Percentiles rank a stretch among this genome's conserved stretches.
phyloP scores from a whole-genome alignment of 1,140 invertebrate species.

The Nomia melanderi region DNA sequence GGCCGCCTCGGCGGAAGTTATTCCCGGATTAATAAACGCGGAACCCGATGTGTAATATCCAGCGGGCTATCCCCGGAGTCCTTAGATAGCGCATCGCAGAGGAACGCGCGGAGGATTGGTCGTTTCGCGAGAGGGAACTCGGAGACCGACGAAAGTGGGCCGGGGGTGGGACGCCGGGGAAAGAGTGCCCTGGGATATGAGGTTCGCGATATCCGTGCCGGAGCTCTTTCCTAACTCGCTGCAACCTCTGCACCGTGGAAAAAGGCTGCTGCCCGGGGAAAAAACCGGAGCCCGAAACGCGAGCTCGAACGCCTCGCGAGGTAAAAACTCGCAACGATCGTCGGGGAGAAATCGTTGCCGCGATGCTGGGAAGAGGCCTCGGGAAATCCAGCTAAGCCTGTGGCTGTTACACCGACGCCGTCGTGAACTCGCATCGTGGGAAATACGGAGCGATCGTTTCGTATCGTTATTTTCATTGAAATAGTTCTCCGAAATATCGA shows the following conservation, averaged over 20 bases:
- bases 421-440: too few relatives aligned
- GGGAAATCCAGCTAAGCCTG: too few relatives aligned
- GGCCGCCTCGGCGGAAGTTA: not conserved
- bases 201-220: constrained; percentile 53
- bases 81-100: constrained; percentile 49
- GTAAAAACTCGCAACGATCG: constrained; percentile 21
- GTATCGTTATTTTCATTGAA: too few relatives aligned
- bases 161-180: constrained; percentile 20
- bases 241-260: constrained; percentile 51
- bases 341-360: constrained; percentile 23
- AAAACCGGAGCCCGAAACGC: constrained; percentile 12
- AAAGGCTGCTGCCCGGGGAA: constrained; percentile 21
- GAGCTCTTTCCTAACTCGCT: constrained; percentile 59
- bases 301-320: not conserved
- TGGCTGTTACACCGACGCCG: too few relatives aligned
- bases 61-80: constrained; percentile 47
- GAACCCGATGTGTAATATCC: constrained; percentile 29
- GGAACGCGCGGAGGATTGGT: constrained; percentile 45
- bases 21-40: constrained; percentile 43
- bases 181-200: constrained; percentile 63
- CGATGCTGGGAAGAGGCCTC: not conserved
- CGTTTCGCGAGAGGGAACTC: constrained; percentile 57
- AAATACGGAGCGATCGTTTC: too few relatives aligned
- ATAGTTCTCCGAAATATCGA: too few relatives aligned
- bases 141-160: constrained; percentile 30